Evolutionary conservation across 2,113 vertebrate species (phyloP).

Genomic region (Lichenostomus cassidix): DNA sequence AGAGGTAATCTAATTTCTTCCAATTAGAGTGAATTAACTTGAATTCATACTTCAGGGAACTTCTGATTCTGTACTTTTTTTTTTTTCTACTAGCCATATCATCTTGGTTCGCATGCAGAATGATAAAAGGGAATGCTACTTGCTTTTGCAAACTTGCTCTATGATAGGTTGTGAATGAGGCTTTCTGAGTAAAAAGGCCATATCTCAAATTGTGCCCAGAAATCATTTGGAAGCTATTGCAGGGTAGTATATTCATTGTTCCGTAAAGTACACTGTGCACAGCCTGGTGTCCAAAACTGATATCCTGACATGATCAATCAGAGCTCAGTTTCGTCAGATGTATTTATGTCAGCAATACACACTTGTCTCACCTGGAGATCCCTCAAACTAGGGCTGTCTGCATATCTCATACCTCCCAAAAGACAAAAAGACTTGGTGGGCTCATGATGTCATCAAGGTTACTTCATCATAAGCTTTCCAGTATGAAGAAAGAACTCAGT

Average conservation of each 20-base stretch:
- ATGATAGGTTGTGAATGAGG: not conserved
- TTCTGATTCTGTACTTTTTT: not conserved
- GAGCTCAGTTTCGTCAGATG: not conserved
- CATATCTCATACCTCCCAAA: not conserved
- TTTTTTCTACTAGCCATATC: not conserved
- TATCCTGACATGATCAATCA: not conserved
- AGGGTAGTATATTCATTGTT: not conserved
- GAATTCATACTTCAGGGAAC: not conserved
- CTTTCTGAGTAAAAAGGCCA: not conserved
- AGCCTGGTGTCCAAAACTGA: not conserved
- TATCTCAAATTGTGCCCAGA: not conserved
- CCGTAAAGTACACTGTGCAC: not conserved
- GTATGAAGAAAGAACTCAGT: too few relatives aligned
- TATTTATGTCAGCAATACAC: not conserved
- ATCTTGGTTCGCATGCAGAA: not conserved
- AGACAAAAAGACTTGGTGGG: not conserved
- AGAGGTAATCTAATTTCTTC: not conserved
- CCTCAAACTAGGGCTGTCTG: not conserved
- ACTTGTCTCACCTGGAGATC: not conserved
- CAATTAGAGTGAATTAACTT: not conserved
- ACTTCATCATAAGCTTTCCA: not conserved
- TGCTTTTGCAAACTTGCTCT: not conserved
- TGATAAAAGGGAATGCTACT: not conserved
- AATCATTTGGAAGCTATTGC: not conserved
- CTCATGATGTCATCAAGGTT: not conserved